A percentile compares a stretch with the other conserved stretches of the same genome.
Evolutionary conservation across 2,113 vertebrate genomes (phyloP).

Genomic region (Xiphophorus hellerii): DNA sequence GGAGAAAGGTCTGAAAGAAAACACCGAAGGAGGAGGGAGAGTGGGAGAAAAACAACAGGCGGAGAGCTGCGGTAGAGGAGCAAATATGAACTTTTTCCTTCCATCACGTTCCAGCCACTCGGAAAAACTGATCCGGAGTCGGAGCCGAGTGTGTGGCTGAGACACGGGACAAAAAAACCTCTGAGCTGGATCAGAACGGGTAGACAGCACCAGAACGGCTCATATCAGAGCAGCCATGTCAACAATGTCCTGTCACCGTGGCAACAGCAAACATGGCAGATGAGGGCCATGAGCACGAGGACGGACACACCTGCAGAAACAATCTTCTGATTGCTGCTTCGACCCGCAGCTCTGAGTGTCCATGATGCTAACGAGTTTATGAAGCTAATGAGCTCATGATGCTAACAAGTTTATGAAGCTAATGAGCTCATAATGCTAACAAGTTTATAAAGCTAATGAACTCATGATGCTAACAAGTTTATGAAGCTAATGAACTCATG

Average conservation of each 20-base stretch:
- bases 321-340: background rate
- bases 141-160: background rate
- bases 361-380: background rate
- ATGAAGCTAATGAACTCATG: background rate
- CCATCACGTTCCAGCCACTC: background rate
- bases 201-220: background rate
- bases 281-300: background rate
- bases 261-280: background rate
- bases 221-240: background rate
- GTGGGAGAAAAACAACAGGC: background rate
- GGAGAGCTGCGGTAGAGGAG: conserved; percentile 1
- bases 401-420: too few relatives aligned
- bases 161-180: background rate
- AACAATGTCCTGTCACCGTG: conserved; percentile 6
- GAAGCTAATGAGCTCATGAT: background rate
- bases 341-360: too few relatives aligned
- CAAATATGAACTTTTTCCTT: conserved; percentile 5
- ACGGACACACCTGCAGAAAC: conserved; percentile 10
- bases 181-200: too few relatives aligned
- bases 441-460: background rate
- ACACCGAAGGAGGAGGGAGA: background rate
- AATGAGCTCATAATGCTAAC: too few relatives aligned
- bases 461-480: background rate
- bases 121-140: conserved; percentile 6
- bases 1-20: background rate